Base-by-base conservation (phyloP, 2,113 vertebrate species). In the Spilogale gracilis region DNA sequence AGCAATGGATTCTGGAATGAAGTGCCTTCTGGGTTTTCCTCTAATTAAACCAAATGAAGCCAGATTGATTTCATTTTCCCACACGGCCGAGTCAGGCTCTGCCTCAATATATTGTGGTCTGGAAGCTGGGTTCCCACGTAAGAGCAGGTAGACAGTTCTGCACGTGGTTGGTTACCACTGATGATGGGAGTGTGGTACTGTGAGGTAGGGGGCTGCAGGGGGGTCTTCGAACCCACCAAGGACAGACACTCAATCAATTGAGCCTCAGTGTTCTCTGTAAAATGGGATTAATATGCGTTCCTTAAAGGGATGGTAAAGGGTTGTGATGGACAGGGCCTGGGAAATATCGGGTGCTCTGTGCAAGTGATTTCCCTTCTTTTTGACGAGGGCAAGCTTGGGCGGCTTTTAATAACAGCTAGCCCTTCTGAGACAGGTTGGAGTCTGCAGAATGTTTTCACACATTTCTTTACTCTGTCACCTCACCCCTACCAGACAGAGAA, bases 101-200 rank as follows among this genome's bases (percentile, higher is more conserved):
- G 11, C 32, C 16, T 63, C 32, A 6, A n/a, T 23, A 20, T 21
- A 17, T 6, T 45, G 23, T 63, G 30, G 20, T 52, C 27, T 32
- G 7, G 48, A 92, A 61, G 20, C 14, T 52, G 65, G 38, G 60
- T 20, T 11, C 20, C 8, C 67, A 2, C 1, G 0, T 9, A 0
- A 5, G 16, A 65, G 13, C 1, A 20, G 27, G 9, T 11, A 16
- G 76, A 25, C 58, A 81, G 21, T 48, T 48, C 32, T 4, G 48
- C 9, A 1, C 43, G 60, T 10, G 0, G 18, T 10, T 52, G 11
- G 32, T 43, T 43, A 12, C 16, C 2, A 0, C 0, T 2, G 21
- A 6, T 18, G 20, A 6, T 13, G 6, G 32, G 58, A 3, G 27
- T 7, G 6, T 23, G 25, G 27, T 10, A 5, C 1, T 2, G 32